Base-by-base conservation (phyloP, 2,888 invertebrate species). In the Tethea ocularis region DNA sequence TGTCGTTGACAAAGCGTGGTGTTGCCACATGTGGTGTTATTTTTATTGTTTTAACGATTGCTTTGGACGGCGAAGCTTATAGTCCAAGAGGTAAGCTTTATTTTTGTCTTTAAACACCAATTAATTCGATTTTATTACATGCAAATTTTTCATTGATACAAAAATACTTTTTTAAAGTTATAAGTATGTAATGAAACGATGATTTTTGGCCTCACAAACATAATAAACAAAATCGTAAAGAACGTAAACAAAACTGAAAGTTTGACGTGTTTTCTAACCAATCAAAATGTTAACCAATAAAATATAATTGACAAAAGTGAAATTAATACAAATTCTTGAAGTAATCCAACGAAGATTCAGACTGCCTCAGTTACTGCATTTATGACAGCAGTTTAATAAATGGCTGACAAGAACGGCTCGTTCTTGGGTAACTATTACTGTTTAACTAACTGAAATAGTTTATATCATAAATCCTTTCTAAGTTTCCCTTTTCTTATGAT, bases 1-100 rank as follows among this genome's bases (percentile, higher is more conserved):
- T 46, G 46, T 20, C 46, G 46, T 46, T 46, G 20, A 46, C 46
- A 69, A 67, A 54, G 53, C 64, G 70, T 69, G 46, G 71, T 68
- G 64, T 63, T 62, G 62, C 62, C 66, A 46, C 46, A 46, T 69
- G 74, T 73, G 75, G 33, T 76, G 60, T 71, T 75, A 58, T 72
- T 72, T 77, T 82, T 73, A 76, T 84, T 61, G 63, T 82, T 56
- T 65, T 80, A 65, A 71, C 74, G 51, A 70, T 80, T 61, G 61
- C 82, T 64, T 72, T 83, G 76, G 81, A 73, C 80, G 66, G 72
- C 61, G 79, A 76, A 61, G 84, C 83, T 41, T 92, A 91, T 62
- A 91, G 91, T 73, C 84, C 87, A 8, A 84, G 91, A 81, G 92
- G 92, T 92, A 69, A 88, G 89, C 65, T 59, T 29, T 61, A 46